Base-by-base conservation (phyloP, 2,797 vertebrate genomes). In the Sciurus carolinensis region DNA sequence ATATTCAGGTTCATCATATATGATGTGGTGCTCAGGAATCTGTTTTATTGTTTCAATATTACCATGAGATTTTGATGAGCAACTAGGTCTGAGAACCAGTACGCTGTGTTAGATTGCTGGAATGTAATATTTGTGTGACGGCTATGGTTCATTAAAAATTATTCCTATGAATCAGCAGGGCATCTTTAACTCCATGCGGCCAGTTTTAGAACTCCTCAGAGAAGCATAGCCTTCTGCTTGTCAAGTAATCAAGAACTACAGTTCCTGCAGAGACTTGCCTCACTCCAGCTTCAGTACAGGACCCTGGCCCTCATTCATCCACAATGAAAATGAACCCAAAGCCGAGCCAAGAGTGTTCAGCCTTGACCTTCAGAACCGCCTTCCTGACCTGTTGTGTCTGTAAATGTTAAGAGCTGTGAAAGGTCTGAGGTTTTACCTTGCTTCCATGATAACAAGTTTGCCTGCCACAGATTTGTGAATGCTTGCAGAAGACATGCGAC, bases 31-130 rank as follows among this genome's bases (percentile, higher is more conserved):
- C 71, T 86, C 71, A 87, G 67, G 86, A 95, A 84, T 95, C 52
- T 76, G 44, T 24, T 77, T 52, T 44, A 47, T 79, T 85, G 33
- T 80, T 87, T 90, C 69, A 66, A 66, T 92, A 64, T 81, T 89
- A 52, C 11, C 33, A 26, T 67, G 44, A 39, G 64, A 80, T 67
- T 93, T 92, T 76, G 44, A 57, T 44, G 28, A 91, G 75, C 44
- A 59, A 12, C 72, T 36, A 59, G 30, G 10, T 76, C 54, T 42
- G 52, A 75, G 47, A 90, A 28, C 8, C 54, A 30, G 44, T 47
- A 3, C 22, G 26, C 30, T 47, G 24, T 76, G 36, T 81, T 76
- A 79, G n/a, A 81, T 44, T 42, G 30, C 73, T 62, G 59, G 62
- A 72, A 87, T 84, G 47, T 80, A 30, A 54, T 69, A 84, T 67